Evolutionary conservation across 2,888 invertebrate species (phyloP), one percentile per base, ranked within the genome.

Genomic region (Ophion costatus): DNA sequence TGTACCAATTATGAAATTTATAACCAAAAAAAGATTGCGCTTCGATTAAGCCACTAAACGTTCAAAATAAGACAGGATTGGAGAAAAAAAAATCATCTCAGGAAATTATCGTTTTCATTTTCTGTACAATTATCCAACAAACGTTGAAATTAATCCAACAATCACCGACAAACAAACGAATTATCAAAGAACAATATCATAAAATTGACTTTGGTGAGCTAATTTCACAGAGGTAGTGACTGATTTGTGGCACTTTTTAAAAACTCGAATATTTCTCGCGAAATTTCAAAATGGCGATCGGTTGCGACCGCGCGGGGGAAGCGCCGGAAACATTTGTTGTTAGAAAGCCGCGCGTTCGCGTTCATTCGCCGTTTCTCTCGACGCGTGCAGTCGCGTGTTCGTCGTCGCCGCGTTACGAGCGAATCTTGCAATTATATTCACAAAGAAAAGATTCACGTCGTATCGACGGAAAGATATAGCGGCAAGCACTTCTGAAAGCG

Each of bases 281-380:
- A 11, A 57, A 71, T 38, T 33, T 33, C 10, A 71, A 57, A 57
- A 71, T 71, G 57, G 74, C 45, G 51, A 59, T 59, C 42, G 14
- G 61, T 29, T 11, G 33, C 22, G 77, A 11, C 17, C 57, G 51
- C 45, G 45, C 9, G 29, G 1, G 45, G 74, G 20, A 29, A 29
- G 29, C 56, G 66, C 38, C 67, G 66, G 14, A 67, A 76, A 24
- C 20, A 70, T 69, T 74, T 71, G 77, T 82, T 67, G 73, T 79
- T 83, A 56, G 75, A 76, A 75, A 57, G 70, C 71, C 81, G 81
- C 84, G 84, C 84, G 70, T 75, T 81, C 70, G 10, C 66, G 45
- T 11, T 61, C 4, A 14, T 17, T 45, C 10, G 10, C n/a, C 61
- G 29, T 67, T 67, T 11, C 14, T 10, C 57, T 17, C 20, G 29